Evolutionary conservation across 2,888 invertebrate genomes (phyloP).

Genomic region (Yponomeuta malinellus): DNA sequence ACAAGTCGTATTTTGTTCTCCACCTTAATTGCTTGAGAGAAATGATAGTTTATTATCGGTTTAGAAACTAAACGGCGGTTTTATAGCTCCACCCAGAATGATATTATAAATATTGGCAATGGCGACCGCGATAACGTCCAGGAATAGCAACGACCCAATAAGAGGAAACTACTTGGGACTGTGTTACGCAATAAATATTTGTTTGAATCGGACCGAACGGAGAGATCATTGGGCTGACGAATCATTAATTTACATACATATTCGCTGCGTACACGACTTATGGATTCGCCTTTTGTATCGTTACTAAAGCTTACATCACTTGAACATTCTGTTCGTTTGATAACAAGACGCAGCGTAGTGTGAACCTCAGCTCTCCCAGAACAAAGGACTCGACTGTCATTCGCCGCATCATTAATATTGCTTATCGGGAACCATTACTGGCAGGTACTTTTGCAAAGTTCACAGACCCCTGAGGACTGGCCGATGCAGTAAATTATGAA

Average conservation of each 20-base stretch:
- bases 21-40: not conserved
- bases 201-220: not conserved
- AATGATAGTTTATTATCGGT: not conserved
- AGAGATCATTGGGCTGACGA: constrained; percentile 11
- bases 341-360: not conserved
- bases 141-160: constrained; percentile 66
- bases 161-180: constrained; percentile 45
- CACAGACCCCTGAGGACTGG: not conserved
- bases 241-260: constrained; percentile 1
- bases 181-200: constrained; percentile 45
- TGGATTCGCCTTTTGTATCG: not conserved
- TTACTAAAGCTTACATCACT: not conserved
- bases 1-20: not conserved
- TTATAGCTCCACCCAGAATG: constrained; percentile 21
- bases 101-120: constrained; percentile 49
- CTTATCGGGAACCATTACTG: not conserved
- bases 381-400: not conserved
- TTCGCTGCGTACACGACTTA: not conserved
- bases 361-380: not conserved
- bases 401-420: not conserved
- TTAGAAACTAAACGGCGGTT: not conserved
- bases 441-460: not conserved
- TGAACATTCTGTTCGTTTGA: not conserved
- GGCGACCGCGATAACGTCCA: constrained; percentile 41
- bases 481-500: constrained; percentile 1